A percentile compares a stretch with the other conserved stretches of the same genome.
Evolutionary conservation across 37 sponge, comb jelly and placozoan species (phyloP).

Genomic region (Crambe crambe): DNA sequence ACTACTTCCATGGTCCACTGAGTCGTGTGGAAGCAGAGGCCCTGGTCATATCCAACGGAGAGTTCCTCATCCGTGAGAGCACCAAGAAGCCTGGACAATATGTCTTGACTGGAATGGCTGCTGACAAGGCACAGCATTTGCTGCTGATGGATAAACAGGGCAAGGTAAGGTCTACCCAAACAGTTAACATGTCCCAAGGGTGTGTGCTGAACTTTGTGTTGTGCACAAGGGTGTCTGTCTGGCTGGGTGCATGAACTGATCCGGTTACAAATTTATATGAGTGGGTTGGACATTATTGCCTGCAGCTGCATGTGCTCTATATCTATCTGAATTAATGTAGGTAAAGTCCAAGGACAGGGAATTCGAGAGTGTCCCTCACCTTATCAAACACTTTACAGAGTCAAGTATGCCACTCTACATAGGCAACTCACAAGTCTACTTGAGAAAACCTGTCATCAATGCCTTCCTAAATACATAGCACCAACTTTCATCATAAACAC

Average conservation of each 20-base stretch:
- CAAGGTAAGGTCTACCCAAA: constrained; percentile 27
- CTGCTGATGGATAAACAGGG: constrained; percentile 83
- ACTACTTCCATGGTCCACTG: constrained; percentile 79
- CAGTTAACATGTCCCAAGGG: no score
- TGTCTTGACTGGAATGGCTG: constrained; percentile 81
- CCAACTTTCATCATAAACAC: no score
- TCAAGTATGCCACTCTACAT: constrained; percentile 51
- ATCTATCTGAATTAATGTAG: constrained; percentile 18
- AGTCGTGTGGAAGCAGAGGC: constrained; percentile 73
- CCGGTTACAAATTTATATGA: no score
- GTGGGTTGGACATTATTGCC: neutral
- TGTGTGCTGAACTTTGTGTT: no score
- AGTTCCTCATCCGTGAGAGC: constrained; percentile 83
- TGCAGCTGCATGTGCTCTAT: no score
- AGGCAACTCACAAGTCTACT: constrained; percentile 55
- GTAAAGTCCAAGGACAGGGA: constrained; percentile 78
- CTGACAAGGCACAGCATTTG: constrained; percentile 64
- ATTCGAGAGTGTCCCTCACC: constrained; percentile 78
- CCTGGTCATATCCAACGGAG: constrained; percentile 72
- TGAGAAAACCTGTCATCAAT: constrained; percentile 47
- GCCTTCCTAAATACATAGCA: neutral
- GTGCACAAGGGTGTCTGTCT: no score
- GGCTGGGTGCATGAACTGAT: no score
- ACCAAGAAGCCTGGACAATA: constrained; percentile 73
- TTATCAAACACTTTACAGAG: constrained; percentile 63